A percentile compares a stretch with the other conserved stretches of the same genome.
Evolutionary conservation across 2,113 vertebrate genomes (phyloP).

Genomic region (Clarias gariepinus): DNA sequence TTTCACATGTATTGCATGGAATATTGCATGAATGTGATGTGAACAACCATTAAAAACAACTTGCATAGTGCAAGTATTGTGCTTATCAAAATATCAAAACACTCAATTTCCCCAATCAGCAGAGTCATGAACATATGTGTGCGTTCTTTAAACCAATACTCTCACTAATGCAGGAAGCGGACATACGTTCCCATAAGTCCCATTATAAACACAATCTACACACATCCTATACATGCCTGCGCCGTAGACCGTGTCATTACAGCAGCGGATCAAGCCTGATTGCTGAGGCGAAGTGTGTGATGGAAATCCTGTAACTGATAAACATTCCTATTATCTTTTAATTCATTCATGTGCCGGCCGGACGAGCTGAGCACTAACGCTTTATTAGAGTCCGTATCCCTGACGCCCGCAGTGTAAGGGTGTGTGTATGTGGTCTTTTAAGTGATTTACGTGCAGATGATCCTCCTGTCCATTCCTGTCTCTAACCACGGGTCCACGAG

Average conservation of each 20-base stretch:
- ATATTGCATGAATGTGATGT: neutral
- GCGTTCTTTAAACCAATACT: conserved; percentile 25
- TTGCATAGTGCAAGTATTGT: no score
- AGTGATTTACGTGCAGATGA: conserved; percentile 43
- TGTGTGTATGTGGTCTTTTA: conserved; percentile 37
- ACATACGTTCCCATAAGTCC: conserved; percentile 21
- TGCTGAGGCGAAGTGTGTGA: conserved; percentile 40
- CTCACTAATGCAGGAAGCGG: conserved; percentile 9
- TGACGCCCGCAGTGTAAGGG: conserved; percentile 7
- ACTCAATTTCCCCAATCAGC: conserved; percentile 27
- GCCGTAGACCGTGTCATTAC: conserved; percentile 46
- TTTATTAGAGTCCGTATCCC: conserved; percentile 38
- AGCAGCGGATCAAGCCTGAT: conserved; percentile 47
- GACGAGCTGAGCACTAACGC: conserved; percentile 24
- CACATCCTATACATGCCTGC: conserved; percentile 24
- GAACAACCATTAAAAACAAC: neutral
- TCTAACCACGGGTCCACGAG: conserved; percentile 56
- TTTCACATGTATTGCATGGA: neutral
- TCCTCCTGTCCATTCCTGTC: conserved; percentile 30
- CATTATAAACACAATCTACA: neutral
- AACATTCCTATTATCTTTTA: conserved; percentile 52
- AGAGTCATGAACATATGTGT: conserved; percentile 20
- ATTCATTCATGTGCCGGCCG: conserved; percentile 37
- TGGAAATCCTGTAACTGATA: conserved; percentile 44
- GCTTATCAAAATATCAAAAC: neutral